phyloP scores from a whole-genome alignment of 2,888 invertebrate species.

The Cecidostiba fungosa region DNA sequence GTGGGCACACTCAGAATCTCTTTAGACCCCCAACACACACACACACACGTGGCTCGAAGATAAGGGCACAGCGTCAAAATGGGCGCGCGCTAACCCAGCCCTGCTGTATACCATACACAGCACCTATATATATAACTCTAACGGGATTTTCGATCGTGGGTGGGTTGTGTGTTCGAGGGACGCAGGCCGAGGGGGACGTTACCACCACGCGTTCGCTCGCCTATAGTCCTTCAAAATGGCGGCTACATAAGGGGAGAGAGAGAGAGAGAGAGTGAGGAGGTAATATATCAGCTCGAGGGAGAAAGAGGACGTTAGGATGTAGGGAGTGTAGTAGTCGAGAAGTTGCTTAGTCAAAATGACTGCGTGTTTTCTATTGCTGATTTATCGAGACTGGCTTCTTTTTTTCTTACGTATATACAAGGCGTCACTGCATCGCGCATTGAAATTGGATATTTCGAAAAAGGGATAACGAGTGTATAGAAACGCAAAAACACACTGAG shows the following conservation, averaged over 20 bases:
- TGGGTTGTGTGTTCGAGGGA: constrained; percentile 67
- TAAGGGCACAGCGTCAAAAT: constrained; percentile 76
- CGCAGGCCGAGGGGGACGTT: constrained; percentile 51
- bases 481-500: not conserved
- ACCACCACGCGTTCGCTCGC: constrained; percentile 52
- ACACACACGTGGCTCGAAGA: constrained; percentile 60
- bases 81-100: constrained; percentile 78
- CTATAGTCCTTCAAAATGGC: constrained; percentile 79
- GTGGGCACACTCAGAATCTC: not conserved
- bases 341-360: constrained; percentile 63
- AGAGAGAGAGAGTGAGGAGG: constrained; percentile 73
- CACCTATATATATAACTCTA: constrained; percentile 78
- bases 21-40: not conserved
- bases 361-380: constrained; percentile 37
- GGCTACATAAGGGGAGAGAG: constrained; percentile 74
- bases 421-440: not conserved
- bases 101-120: not conserved
- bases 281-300: constrained; percentile 76
- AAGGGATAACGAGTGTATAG: not conserved
- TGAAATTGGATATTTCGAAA: not conserved
- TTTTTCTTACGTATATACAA: not conserved
- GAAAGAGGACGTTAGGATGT: constrained; percentile 31
- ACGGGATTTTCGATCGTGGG: constrained; percentile 80
- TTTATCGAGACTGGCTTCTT: constrained; percentile 1
- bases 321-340: constrained; percentile 45